Percentiles rank a stretch among this genome's conserved stretches.
These are phyloP conservation scores for Leptogaster cylindrica DNA, from an alignment of 2,888 invertebrate genomes.

Conservation along the genomic window DNA sequence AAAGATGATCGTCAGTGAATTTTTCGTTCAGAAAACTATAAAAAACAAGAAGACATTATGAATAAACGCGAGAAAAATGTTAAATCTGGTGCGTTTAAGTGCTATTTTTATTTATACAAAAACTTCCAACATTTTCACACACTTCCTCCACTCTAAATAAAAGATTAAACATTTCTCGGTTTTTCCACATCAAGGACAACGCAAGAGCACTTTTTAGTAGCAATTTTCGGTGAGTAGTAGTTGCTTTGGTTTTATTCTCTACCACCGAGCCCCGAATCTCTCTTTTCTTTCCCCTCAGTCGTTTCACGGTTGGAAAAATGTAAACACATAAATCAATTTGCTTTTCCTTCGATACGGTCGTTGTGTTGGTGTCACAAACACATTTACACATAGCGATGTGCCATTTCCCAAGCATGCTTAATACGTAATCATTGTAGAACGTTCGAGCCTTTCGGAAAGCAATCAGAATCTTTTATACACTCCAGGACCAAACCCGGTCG, in stretches of 20 bases:
- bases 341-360: not conserved
- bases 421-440: not conserved
- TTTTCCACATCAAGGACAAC: not conserved
- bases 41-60: conserved; percentile 4
- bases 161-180: not conserved
- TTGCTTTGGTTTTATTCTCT: not conserved
- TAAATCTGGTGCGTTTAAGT: conserved; percentile 21
- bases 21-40: conserved; percentile 5
- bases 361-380: conserved; percentile 2
- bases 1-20: conserved; percentile 56
- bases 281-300: not conserved
- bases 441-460: not conserved
- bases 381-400: not conserved
- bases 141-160: conserved; percentile 10
- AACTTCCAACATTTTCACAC: conserved; percentile 13
- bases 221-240: conserved; percentile 15
- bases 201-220: conserved; percentile 4
- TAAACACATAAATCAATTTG: conserved; percentile 43
- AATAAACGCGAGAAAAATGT: conserved; percentile 32
- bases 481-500: not conserved
- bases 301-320: conserved; percentile 27
- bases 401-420: conserved; percentile 29
- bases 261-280: not conserved
- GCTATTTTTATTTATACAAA: conserved; percentile 33
- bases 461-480: conserved; percentile 9